Conservation (phyloP, 2,113 vertebrate genomes). For the Carassius carassius region DNA sequence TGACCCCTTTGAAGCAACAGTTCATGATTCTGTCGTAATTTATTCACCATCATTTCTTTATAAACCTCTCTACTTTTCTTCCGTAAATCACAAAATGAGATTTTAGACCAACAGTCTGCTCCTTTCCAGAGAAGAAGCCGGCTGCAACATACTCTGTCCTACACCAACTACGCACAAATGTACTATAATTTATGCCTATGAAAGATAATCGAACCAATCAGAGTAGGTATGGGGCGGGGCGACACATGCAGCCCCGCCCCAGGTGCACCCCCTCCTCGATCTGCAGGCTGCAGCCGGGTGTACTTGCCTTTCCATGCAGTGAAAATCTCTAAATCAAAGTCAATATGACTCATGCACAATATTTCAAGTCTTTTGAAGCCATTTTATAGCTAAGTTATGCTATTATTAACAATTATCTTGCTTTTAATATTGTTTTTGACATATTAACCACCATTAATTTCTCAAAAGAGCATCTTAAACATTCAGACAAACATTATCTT, state of each 20-base stretch:
- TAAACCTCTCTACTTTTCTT: constrained; percentile 4
- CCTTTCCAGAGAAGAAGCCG: too few relatives aligned
- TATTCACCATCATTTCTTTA: background rate
- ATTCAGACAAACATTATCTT: background rate
- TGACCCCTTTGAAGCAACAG: background rate
- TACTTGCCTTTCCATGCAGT: background rate
- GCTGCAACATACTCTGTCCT: too few relatives aligned
- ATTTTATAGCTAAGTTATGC: background rate
- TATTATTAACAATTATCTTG: background rate
- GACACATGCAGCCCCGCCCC: too few relatives aligned
- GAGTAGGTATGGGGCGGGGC: too few relatives aligned
- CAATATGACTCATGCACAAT: background rate
- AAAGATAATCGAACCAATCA: too few relatives aligned
- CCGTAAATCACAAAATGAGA: background rate
- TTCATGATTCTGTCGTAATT: constrained; percentile 8
- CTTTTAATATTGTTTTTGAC: background rate
- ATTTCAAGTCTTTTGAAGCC: background rate
- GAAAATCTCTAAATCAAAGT: background rate
- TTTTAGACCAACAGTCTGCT: background rate
- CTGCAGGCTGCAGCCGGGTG: too few relatives aligned
- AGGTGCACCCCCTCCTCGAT: too few relatives aligned
- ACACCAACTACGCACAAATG: too few relatives aligned
- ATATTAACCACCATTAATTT: background rate
- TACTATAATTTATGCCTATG: too few relatives aligned
- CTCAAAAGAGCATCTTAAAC: background rate